A percentile compares a stretch with the other conserved stretches of the same genome.
Conservation (phyloP, 2,797 vertebrate species). For the Catostomus latipinnis region DNA sequence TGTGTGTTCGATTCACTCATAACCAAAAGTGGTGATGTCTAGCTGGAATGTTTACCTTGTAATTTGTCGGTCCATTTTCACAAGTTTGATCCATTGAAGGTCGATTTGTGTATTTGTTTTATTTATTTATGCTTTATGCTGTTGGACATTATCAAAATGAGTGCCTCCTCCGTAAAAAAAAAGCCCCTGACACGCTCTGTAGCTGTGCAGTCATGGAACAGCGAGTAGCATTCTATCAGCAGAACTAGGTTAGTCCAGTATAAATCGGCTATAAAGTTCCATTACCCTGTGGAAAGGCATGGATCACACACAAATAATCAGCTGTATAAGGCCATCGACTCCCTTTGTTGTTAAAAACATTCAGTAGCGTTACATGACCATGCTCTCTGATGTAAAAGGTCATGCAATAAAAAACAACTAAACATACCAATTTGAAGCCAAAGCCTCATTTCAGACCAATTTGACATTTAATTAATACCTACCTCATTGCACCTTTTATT, state of each 20-base stretch:
- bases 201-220: slow-evolving; percentile 25
- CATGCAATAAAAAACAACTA: slow-evolving; percentile 47
- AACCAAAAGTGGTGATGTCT: too few species aligned
- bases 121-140: too few species aligned
- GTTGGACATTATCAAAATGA: too few species aligned
- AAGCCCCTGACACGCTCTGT: background rate
- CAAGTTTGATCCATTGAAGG: too few species aligned
- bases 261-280: slow-evolving; percentile 50
- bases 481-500: slow-evolving; percentile 16
- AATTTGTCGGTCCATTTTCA: too few species aligned
- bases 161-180: too few species aligned
- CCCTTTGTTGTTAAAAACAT: slow-evolving; percentile 43
- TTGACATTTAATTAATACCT: slow-evolving; percentile 39
- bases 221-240: slow-evolving; percentile 11
- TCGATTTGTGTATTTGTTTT: too few species aligned
- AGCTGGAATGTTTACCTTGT: too few species aligned
- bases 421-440: slow-evolving; percentile 49
- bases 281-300: slow-evolving; percentile 49
- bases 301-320: slow-evolving; percentile 46
- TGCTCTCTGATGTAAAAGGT: slow-evolving; percentile 47
- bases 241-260: slow-evolving; percentile 6
- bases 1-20: too few species aligned
- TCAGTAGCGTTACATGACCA: slow-evolving; percentile 37
- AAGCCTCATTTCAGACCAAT: slow-evolving; percentile 43
- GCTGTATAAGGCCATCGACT: slow-evolving; percentile 43